These are phyloP conservation scores for Bubo scandiacus DNA, from an alignment of 2,113 vertebrate species.

Conservation along the genomic window DNA sequence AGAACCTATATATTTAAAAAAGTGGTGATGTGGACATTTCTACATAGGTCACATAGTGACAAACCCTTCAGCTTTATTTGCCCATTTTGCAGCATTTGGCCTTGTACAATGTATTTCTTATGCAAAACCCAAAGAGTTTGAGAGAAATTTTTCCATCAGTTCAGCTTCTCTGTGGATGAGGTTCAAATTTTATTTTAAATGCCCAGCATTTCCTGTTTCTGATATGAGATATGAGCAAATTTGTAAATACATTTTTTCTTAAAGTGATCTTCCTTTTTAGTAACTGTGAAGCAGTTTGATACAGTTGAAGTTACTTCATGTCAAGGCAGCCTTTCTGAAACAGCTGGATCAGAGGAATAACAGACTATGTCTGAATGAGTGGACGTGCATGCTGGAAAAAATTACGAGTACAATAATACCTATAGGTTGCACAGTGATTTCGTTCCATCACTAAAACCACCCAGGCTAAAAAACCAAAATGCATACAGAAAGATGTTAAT, in stretches of 20 bases:
- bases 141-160: background rate
- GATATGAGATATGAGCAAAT: background rate
- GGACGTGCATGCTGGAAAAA: background rate
- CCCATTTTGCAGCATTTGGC: background rate
- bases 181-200: background rate
- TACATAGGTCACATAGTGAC: background rate
- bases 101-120: background rate
- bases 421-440: background rate
- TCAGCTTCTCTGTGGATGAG: background rate
- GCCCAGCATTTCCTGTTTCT: background rate
- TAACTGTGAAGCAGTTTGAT: background rate
- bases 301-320: background rate
- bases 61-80: background rate
- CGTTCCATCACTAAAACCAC: background rate
- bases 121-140: background rate
- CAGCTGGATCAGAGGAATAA: background rate
- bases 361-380: background rate
- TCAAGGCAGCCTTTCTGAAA: background rate
- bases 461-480: background rate
- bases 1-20: background rate
- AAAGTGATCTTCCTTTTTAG: background rate
- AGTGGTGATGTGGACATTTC: background rate
- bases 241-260: background rate
- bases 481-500: constrained; percentile 58
- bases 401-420: background rate